phyloP scores from a whole-genome alignment of 2,113 vertebrate genomes.

The Bombycilla garrulus region DNA sequence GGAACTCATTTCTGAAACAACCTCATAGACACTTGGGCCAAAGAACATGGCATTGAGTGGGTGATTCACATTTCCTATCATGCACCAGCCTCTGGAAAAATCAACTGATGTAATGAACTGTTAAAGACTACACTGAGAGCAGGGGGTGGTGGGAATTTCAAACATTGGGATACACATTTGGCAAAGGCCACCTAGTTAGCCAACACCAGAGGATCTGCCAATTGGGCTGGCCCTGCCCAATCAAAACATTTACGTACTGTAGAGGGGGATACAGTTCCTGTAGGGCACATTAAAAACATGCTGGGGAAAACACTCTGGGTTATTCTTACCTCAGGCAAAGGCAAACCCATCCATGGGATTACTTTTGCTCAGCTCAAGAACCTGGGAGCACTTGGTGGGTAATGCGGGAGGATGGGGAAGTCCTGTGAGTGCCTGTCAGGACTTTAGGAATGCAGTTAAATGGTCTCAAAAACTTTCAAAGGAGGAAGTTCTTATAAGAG shows the following conservation, averaged over 20 bases:
- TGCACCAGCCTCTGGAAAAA: neutral
- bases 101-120: neutral
- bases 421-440: neutral
- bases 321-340: neutral
- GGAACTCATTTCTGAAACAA: neutral
- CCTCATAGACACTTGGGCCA: neutral
- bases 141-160: neutral
- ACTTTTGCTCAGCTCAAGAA: neutral
- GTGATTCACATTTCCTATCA: neutral
- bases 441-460: neutral
- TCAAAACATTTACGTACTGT: neutral
- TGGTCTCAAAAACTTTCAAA: neutral
- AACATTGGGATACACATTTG: neutral
- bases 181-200: neutral
- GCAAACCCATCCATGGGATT: neutral
- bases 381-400: neutral
- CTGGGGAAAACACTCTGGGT: neutral
- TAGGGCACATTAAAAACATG: neutral
- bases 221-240: neutral
- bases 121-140: neutral
- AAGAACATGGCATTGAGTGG: neutral
- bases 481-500: neutral
- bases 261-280: neutral
- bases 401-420: neutral
- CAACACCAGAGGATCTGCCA: neutral